Conservation (phyloP, 2,888 invertebrate species). For the Pharmacophagus antenor region DNA sequence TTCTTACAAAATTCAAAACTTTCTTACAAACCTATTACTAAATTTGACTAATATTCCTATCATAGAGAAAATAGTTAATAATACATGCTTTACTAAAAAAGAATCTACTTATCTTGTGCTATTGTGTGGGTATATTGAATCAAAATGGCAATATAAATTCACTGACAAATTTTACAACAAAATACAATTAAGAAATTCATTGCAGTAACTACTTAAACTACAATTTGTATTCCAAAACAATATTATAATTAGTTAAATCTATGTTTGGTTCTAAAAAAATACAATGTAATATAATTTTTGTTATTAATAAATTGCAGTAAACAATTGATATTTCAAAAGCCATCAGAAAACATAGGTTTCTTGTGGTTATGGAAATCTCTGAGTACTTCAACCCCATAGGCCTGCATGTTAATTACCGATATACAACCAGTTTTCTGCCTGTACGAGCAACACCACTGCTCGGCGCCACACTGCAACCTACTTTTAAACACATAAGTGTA, state of each 20-base stretch:
- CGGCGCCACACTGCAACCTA: constrained; percentile 70
- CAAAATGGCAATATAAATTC: too few species aligned
- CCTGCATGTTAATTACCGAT: constrained; percentile 72
- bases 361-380: constrained; percentile 74
- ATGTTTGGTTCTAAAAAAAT: background rate
- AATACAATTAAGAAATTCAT: too few species aligned
- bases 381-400: constrained; percentile 67
- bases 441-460: constrained; percentile 73
- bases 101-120: too few species aligned
- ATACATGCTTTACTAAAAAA: too few species aligned
- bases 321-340: background rate
- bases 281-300: background rate
- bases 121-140: too few species aligned
- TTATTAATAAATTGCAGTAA: background rate
- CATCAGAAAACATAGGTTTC: constrained; percentile 67
- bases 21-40: too few species aligned
- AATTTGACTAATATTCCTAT: too few species aligned
- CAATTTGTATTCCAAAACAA: too few species aligned
- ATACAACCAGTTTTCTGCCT: constrained; percentile 75
- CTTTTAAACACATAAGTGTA: constrained; percentile 73
- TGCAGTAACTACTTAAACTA: too few species aligned
- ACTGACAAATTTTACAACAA: too few species aligned
- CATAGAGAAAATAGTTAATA: too few species aligned
- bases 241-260: background rate
- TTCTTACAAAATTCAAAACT: too few species aligned